Conservation (phyloP, 1,140 invertebrate species). For the Anoplophora glabripennis region DNA sequence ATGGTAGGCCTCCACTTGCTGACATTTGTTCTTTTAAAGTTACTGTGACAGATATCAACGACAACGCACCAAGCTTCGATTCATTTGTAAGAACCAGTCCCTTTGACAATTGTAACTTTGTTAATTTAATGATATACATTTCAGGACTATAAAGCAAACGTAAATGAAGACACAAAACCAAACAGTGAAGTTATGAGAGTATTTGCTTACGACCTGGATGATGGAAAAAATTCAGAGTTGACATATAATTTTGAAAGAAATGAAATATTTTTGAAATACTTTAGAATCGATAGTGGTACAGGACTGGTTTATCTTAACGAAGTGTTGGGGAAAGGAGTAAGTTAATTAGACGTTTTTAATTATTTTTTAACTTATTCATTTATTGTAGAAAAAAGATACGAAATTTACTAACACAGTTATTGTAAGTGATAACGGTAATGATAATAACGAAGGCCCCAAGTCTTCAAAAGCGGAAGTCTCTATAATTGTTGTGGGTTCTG, state of each 20-base stretch:
- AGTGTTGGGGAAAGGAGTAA: slow-evolving; percentile 40
- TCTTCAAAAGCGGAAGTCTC: slow-evolving; percentile 67
- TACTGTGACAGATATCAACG: slow-evolving; percentile 82
- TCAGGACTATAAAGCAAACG: slow-evolving; percentile 70
- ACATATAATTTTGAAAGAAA: slow-evolving; percentile 48
- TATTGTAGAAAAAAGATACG: slow-evolving; percentile 62
- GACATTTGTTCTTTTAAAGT: slow-evolving; percentile 87
- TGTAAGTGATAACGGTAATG: slow-evolving; percentile 70
- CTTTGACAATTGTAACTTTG: slow-evolving; percentile 13
- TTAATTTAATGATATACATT: slow-evolving; percentile 33
- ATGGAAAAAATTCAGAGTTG: slow-evolving; percentile 79
- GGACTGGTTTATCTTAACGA: slow-evolving; percentile 76
- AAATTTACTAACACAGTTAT: slow-evolving; percentile 27
- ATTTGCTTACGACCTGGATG: slow-evolving; percentile 84
- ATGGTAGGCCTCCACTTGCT: slow-evolving; percentile 77
- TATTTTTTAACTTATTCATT: slow-evolving; percentile 11
- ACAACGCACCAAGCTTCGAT: slow-evolving; percentile 83
- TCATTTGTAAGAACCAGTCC: slow-evolving; percentile 56
- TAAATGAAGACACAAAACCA: slow-evolving; percentile 68
- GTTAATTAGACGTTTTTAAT: neutral
- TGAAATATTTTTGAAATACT: slow-evolving; percentile 64
- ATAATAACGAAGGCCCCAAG: slow-evolving; percentile 50
- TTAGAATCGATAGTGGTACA: slow-evolving; percentile 71
- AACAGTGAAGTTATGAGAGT: slow-evolving; percentile 80
- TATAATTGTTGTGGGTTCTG: slow-evolving; percentile 81